Evolutionary conservation across 2,888 invertebrate genomes (phyloP).

Genomic region (Dorcus parallelipipedus): DNA sequence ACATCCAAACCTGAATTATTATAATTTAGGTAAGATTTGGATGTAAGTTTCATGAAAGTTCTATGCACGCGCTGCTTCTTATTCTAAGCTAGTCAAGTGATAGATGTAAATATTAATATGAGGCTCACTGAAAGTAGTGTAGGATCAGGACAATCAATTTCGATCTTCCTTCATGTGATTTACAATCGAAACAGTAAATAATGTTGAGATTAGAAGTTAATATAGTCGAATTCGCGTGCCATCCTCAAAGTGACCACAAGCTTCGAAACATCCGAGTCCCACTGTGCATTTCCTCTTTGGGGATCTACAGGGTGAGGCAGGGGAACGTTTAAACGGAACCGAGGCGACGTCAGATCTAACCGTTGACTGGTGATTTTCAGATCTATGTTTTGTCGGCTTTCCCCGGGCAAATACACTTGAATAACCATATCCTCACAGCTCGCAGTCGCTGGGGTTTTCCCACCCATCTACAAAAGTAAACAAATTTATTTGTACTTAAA

Average conservation of each 20-base stretch:
- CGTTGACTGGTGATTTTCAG: slow-evolving; percentile 62
- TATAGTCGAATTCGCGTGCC: slow-evolving; percentile 76
- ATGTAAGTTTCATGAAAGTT: too few relatives aligned
- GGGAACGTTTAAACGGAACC: slow-evolving; percentile 68
- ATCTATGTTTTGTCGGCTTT: slow-evolving; percentile 71
- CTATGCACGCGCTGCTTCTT: too few relatives aligned
- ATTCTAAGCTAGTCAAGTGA: too few relatives aligned
- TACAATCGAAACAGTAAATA: too few relatives aligned
- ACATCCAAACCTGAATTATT: too few relatives aligned
- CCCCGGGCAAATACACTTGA: slow-evolving; percentile 70
- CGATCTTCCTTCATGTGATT: too few relatives aligned
- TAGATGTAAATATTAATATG: too few relatives aligned
- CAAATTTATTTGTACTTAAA: too few relatives aligned
- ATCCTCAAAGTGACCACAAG: slow-evolving; percentile 71
- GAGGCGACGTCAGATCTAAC: slow-evolving; percentile 62
- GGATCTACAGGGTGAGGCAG: slow-evolving; percentile 81
- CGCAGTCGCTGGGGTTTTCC: slow-evolving; percentile 72
- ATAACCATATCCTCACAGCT: slow-evolving; percentile 89
- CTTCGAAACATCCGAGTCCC: slow-evolving; percentile 63
- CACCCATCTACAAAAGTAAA: slow-evolving; percentile 62
- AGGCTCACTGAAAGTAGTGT: too few relatives aligned
- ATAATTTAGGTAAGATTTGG: too few relatives aligned
- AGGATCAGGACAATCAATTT: too few relatives aligned
- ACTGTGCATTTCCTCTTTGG: slow-evolving; percentile 76
- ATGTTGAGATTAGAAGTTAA: slow-evolving; percentile 66